Base-by-base conservation (phyloP, 2,888 invertebrate species). In the Cerastis rubricosa region DNA sequence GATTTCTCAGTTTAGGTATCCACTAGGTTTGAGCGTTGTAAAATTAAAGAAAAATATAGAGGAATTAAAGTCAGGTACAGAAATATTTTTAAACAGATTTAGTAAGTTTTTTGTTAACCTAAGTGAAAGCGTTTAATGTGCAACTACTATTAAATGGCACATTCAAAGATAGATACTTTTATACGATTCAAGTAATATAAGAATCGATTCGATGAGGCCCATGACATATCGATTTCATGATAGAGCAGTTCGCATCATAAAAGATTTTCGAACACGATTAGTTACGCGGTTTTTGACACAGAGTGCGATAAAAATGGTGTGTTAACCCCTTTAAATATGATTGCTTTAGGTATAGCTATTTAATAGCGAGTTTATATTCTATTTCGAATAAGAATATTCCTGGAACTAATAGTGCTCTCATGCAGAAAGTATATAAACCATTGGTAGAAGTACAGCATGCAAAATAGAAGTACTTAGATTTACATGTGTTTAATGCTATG, bases 51-150 rank as follows among this genome's bases (percentile, higher is more conserved):
- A 85, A 76, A 17, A 78, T 74, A 71, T 17, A 82, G 74, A 81
- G 84, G 87, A 86, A 79, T 85, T 81, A 85, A 80, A 89, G 80
- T 93, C 92, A 94, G 93, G 93, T 93, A 93, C 93, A 92, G 90
- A 85, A 85, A 88, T 76, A 67, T 80, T 78, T 80, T 66, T 75
- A 63, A 88, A 87, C 78, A 82, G 78, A 78, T 84, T 72, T 81
- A 85, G 84, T 75, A 78, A 85, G 86, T 80, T 85, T 80, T 57
- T 86, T 85, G 74, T 76, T 80, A 84, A 85, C 78, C 75, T 84
- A 85, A 71, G 76, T 85, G 83, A 84, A 84, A 85, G 81, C 75
- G 74, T 81, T 71, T 87, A 90, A 89, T 89, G 91, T 91, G 91
- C 91, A 76, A 84, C 80, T 83, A 87, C 78, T 85, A 81, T 83